Evolutionary conservation across 2,797 vertebrate species (phyloP).

Genomic region (Morelia viridis): DNA sequence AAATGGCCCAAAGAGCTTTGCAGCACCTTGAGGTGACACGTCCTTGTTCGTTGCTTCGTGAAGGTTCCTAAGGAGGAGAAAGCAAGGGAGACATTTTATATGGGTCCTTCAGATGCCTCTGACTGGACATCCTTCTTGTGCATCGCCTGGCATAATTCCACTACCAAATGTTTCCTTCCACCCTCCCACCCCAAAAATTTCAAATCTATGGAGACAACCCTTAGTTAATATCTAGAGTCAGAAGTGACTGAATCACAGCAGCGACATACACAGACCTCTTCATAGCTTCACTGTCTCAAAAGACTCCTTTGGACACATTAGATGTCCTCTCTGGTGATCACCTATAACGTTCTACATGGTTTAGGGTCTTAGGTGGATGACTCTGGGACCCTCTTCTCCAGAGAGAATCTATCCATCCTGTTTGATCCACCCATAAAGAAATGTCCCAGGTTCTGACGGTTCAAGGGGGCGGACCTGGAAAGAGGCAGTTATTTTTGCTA

Average conservation of each 20-base stretch:
- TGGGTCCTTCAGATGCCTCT: neutral
- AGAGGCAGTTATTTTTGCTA: neutral
- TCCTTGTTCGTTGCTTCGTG: too few species aligned
- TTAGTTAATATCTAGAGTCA: neutral
- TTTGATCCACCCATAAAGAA: neutral
- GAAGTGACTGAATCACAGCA: neutral
- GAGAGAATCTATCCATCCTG: neutral
- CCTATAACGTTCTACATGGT: neutral
- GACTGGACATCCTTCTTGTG: too few species aligned
- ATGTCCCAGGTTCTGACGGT: too few species aligned
- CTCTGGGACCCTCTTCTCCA: neutral
- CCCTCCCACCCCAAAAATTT: neutral
- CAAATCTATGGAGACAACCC: neutral
- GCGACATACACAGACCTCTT: neutral
- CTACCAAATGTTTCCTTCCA: too few species aligned
- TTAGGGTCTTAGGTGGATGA: neutral
- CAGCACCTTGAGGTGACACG: too few species aligned
- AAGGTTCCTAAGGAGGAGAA: neutral
- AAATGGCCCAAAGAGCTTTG: too few species aligned
- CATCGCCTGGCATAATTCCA: too few species aligned
- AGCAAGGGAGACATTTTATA: neutral
- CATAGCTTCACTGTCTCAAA: neutral
- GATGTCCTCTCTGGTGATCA: neutral
- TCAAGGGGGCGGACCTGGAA: neutral
- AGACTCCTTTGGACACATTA: too few species aligned